Evolutionary conservation across 2,888 invertebrate genomes (phyloP), one percentile per base, ranked within the genome.

Genomic region (Panzeria rudis): DNA sequence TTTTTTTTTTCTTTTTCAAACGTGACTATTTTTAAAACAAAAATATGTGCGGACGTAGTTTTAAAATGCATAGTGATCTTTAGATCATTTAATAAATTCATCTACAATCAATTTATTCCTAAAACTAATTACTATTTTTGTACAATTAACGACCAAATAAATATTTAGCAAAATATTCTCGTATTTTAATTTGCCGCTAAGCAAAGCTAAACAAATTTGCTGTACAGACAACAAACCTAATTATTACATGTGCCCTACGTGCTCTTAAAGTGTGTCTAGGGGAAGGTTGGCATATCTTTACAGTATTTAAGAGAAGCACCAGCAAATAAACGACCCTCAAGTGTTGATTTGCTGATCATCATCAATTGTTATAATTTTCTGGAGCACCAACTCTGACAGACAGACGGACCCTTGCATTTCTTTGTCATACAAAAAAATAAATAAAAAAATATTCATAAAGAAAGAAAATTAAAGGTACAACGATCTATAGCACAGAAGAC

Each of bases 341-440:
- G 80, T 84, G 84, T 72, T 76, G 84, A 82, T 82, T 75, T 73
- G 78, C 75, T 79, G 82, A 78, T 85, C 78, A 68, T 75, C 56
- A 66, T 25, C 72, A 73, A 68, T 78, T 82, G 71, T 59, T 52
- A 38, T 54, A 69, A 50, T 77, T 76, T 64, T 76, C 54, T 69
- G 56, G 56, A 77, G 71, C 68, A 25, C 25, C 64, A 35, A 64
- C 68, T 47, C 47, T 35, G 32, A 66, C 32, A 69, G 17, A 76
- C 68, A 50, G 13, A 8, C 20, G n/a, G 64, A 47, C 76, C 82
- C 73, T 78, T 81, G 44, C 56, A 56, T 50, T 56, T 72, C 44
- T 59, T 84, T 64, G 35, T 68, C 59, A 66, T 32, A 69, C 50
- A 66, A n/a, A 52, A 66, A 64, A 23, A 29, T 29, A 29, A 29